A percentile compares a stretch with the other conserved stretches of the same genome.
phyloP scores from a whole-genome alignment of 1,140 invertebrate genomes.

The Phthorimaea operculella region DNA sequence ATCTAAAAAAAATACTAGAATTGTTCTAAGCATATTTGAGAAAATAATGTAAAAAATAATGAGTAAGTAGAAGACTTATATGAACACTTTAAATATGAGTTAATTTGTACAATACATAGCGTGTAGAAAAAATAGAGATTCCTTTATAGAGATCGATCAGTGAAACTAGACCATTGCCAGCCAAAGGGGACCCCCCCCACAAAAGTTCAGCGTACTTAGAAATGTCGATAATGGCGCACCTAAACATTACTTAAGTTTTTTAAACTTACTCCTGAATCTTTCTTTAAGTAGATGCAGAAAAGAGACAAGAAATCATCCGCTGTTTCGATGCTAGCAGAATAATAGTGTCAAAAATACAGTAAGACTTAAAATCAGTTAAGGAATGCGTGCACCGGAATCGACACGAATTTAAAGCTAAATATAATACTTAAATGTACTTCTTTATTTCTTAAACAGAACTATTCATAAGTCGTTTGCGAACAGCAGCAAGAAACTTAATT shows the following conservation, averaged over 20 bases:
- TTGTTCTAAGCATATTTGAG: conserved; percentile 16
- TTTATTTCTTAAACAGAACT: neutral
- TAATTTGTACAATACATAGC: conserved; percentile 65
- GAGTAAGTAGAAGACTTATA: conserved; percentile 33
- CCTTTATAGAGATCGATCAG: conserved; percentile 62
- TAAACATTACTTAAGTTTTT: no score
- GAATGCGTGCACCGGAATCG: no score
- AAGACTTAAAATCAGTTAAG: no score
- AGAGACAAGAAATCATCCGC: no score
- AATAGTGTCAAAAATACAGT: no score
- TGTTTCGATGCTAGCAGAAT: no score
- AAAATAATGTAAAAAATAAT: conserved; percentile 14
- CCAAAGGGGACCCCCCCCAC: neutral
- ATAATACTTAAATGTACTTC: neutral
- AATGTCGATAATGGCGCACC: no score
- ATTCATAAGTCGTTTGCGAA: conserved; percentile 1
- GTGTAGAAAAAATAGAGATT: conserved; percentile 68
- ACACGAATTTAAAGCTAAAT: neutral
- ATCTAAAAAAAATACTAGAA: conserved; percentile 32
- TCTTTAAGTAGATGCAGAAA: no score
- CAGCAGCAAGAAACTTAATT: neutral
- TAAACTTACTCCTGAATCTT: no score
- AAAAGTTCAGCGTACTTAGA: no score
- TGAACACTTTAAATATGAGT: conserved; percentile 63
- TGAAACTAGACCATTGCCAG: conserved; percentile 63